Evolutionary conservation across 2,888 invertebrate species (phyloP).

Genomic region (Arrhopalites spinosus): DNA sequence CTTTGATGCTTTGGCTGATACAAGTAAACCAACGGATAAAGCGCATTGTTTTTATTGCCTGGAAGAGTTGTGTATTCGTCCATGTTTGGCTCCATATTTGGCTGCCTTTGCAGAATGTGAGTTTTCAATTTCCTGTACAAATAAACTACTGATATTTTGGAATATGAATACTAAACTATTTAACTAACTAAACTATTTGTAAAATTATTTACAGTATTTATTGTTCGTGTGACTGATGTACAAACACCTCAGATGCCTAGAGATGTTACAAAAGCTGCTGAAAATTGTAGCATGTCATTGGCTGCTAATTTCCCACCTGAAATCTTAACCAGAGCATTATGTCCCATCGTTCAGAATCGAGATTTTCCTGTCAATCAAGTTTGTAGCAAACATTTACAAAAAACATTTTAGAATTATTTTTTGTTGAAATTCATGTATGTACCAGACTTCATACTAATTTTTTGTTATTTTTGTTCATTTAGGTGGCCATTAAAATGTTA

Average conservation of each 20-base stretch:
- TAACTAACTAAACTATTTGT: too few relatives aligned
- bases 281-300: constrained; percentile 77
- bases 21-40: constrained; percentile 49
- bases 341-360: constrained; percentile 85
- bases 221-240: constrained; percentile 56
- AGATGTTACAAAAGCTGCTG: constrained; percentile 68
- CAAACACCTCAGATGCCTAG: constrained; percentile 53
- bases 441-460: neutral
- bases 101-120: constrained; percentile 53
- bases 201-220: constrained; percentile 15
- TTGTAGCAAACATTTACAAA: constrained; percentile 13
- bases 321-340: constrained; percentile 74
- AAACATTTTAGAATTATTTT: neutral
- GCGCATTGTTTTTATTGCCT: constrained; percentile 52
- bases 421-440: constrained; percentile 1
- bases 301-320: constrained; percentile 81
- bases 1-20: constrained; percentile 51
- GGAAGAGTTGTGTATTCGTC: constrained; percentile 53
- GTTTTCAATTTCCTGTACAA: constrained; percentile 29
- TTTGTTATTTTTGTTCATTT: constrained; percentile 44
- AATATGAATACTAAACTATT: too few relatives aligned
- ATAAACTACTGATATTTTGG: too few relatives aligned
- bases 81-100: constrained; percentile 45
- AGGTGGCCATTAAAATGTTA: constrained; percentile 57
- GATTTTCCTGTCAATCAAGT: constrained; percentile 83